phyloP scores from a whole-genome alignment of 2,888 invertebrate species.

The Lycocerus yunnanus region DNA sequence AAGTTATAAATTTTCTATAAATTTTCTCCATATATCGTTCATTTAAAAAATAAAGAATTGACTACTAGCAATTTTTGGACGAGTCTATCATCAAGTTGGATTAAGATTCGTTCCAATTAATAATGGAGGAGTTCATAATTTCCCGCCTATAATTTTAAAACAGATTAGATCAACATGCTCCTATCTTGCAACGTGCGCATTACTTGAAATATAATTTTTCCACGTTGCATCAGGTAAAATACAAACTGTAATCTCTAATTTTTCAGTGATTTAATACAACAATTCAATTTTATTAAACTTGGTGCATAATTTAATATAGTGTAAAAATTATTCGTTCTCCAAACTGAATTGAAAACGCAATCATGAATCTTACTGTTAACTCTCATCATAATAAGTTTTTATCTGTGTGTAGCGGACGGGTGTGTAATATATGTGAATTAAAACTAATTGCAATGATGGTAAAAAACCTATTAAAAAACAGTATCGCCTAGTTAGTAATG shows the following conservation, averaged over 20 bases:
- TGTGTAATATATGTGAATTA: not conserved
- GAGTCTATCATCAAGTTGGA: too few relatives aligned
- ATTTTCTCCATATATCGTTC: not conserved
- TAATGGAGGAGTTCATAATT: too few relatives aligned
- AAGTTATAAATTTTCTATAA: not conserved
- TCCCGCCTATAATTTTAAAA: not conserved
- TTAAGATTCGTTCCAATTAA: not conserved
- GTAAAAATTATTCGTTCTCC: not conserved
- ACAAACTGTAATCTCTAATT: not conserved
- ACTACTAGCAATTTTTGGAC: too few relatives aligned
- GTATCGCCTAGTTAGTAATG: too few relatives aligned
- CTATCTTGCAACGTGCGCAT: not conserved
- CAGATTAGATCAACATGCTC: not conserved
- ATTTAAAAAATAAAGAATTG: not conserved
- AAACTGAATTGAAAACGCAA: not conserved
- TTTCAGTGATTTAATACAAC: not conserved
- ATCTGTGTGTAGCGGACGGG: not conserved
- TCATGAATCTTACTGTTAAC: not conserved
- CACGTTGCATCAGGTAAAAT: not conserved
- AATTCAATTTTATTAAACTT: not conserved
- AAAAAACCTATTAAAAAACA: too few relatives aligned
- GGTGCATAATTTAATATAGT: not conserved
- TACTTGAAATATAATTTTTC: not conserved
- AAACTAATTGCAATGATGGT: too few relatives aligned
- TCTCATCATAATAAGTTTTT: not conserved